phyloP scores from a whole-genome alignment of 2,888 invertebrate genomes.

The Melieria omissa region DNA sequence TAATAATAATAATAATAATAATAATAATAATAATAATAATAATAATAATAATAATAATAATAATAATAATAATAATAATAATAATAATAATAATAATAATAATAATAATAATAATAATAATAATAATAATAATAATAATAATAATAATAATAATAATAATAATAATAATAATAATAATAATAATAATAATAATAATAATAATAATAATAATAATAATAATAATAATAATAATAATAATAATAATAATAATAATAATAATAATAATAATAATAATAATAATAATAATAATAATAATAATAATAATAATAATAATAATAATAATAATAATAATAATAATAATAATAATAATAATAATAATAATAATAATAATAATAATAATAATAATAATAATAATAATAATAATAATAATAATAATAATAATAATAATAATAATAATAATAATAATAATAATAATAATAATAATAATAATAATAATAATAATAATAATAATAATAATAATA shows the following conservation, averaged over 20 bases:
- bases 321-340: constrained; percentile 4
- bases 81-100: constrained; percentile 4
- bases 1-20: constrained; percentile 4
- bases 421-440: constrained; percentile 4
- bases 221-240: constrained; percentile 4
- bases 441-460: constrained; percentile 4
- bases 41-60: constrained; percentile 4
- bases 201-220: constrained; percentile 4
- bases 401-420: constrained; percentile 4
- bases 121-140: constrained; percentile 2
- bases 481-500: constrained; percentile 4
- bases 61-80: constrained; percentile 4
- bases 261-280: constrained; percentile 4
- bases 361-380: constrained; percentile 2
- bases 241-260: constrained; percentile 4
- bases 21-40: constrained; percentile 4
- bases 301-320: constrained; percentile 4
- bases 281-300: constrained; percentile 4
- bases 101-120: constrained; percentile 4
- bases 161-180: constrained; percentile 2
- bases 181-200: constrained; percentile 4
- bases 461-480: constrained; percentile 4
- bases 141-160: constrained; percentile 4
- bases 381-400: constrained; percentile 4
- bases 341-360: constrained; percentile 2